Evolutionary conservation across 1,140 invertebrate genomes (phyloP).

Genomic region (Rhagoletis pomonella): DNA sequence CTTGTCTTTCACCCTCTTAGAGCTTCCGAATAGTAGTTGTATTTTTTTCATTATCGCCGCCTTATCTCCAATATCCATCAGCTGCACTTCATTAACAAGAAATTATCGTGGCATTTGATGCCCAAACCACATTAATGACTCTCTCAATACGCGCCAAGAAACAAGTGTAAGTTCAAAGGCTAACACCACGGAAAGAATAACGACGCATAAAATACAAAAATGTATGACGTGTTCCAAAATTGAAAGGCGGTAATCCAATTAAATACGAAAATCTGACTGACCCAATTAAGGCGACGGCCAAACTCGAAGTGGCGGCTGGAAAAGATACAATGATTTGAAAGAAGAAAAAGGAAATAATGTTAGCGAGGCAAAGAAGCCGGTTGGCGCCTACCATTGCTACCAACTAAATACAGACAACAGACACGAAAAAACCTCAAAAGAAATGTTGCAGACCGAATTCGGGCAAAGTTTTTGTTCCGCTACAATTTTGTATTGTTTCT

Average conservation of each 20-base stretch:
- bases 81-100: constrained; percentile 40
- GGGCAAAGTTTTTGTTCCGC: background rate
- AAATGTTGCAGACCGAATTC: background rate
- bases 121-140: constrained; percentile 28
- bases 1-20: background rate
- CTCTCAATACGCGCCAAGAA: constrained; percentile 40
- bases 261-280: constrained; percentile 65
- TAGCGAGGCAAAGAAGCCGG: background rate
- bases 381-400: constrained; percentile 35
- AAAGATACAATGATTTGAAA: background rate
- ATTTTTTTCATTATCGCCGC: no score
- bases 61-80: background rate
- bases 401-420: background rate
- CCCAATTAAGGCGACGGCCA: constrained; percentile 65
- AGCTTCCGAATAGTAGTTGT: background rate
- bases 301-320: constrained; percentile 19
- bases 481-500: background rate
- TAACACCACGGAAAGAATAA: background rate
- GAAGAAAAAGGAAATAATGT: background rate
- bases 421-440: background rate
- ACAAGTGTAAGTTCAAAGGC: constrained; percentile 43
- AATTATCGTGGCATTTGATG: constrained; percentile 41
- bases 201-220: background rate
- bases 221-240: constrained; percentile 59
- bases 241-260: constrained; percentile 73